Base-by-base conservation (phyloP, 2,888 invertebrate genomes). In the Folsomia manolachei region DNA sequence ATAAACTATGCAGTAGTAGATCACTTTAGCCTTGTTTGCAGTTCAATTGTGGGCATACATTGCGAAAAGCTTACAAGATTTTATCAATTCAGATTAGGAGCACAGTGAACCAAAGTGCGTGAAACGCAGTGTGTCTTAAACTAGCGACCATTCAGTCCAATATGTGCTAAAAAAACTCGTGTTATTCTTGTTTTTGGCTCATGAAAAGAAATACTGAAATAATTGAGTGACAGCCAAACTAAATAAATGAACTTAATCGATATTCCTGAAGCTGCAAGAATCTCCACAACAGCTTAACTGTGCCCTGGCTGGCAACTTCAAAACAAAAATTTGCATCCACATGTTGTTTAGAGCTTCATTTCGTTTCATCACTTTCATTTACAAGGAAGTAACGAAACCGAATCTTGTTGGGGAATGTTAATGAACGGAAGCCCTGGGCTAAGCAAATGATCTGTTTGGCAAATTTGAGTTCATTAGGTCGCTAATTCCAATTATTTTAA, bases 211-310 rank as follows among this genome's bases (percentile, higher is more conserved):
- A 9, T 39, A 14, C 39, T 63, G 69, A 70, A 61, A 62, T 70
- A 70, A 70, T 70, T 70, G 69, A 70, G 19, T 70, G 69, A 70
- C 69, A 70, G 63, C 69, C 69, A 26, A 52, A 63, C 51, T 18
- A 70, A 70, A 70, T 39, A 51, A 19, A 21, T 63, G 51, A 63
- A 63, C 63, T 63, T 56, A 63, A 70, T 70, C 69, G 63, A 63
- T 63, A 53, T 53, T 53, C 39, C 39, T 39, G 39, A 39, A 39
- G 14, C 39, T 14, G n/a, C n/a, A n/a, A 63, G 19, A 27, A 39
- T 63, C 4, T 19, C 27, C 39, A 21, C 63, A 63, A 39, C 63
- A 19, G 63, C 25, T 23, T 9, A 19, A 21, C 19, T 51, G 1
- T 23, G 21, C 27, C 11, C 1, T 23, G 26, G 39, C 39, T 39